These are phyloP conservation scores for Serrognathus titanus DNA, from an alignment of 2,888 invertebrate genomes.

Conservation along the genomic window DNA sequence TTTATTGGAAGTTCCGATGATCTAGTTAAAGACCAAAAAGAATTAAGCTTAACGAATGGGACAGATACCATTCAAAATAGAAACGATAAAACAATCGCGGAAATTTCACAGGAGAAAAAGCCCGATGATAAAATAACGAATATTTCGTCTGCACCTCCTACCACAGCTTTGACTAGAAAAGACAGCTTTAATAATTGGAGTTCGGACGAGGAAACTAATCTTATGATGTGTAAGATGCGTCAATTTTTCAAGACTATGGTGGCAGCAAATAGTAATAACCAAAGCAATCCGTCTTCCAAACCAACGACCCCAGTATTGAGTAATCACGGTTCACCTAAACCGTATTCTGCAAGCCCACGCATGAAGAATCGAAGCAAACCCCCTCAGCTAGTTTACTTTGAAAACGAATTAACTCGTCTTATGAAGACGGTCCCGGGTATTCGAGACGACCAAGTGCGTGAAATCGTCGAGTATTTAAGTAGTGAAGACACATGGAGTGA, in stretches of 20 bases:
- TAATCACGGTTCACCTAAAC: slow-evolving; percentile 40
- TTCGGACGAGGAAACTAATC: slow-evolving; percentile 88
- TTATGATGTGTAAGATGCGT: slow-evolving; percentile 94
- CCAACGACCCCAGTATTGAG: slow-evolving; percentile 51
- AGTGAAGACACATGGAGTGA: slow-evolving; percentile 94
- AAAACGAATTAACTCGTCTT: slow-evolving; percentile 81
- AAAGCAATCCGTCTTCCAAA: slow-evolving; percentile 51
- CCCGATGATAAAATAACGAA: not conserved
- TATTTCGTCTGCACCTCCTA: slow-evolving; percentile 45
- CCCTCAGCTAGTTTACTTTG: slow-evolving; percentile 83
- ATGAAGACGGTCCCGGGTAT: slow-evolving; percentile 94
- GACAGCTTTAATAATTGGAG: slow-evolving; percentile 94
- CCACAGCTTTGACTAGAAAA: slow-evolving; percentile 69
- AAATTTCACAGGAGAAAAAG: slow-evolving; percentile 3
- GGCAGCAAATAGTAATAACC: slow-evolving; percentile 54
- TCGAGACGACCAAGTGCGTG: slow-evolving; percentile 84
- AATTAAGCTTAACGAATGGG: slow-evolving; percentile 39
- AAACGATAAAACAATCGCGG: slow-evolving; percentile 1
- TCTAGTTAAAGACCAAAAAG: slow-evolving; percentile 65
- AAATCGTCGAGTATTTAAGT: slow-evolving; percentile 88
- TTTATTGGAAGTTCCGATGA: slow-evolving; percentile 88
- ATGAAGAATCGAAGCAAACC: slow-evolving; percentile 68
- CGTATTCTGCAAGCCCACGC: slow-evolving; percentile 57
- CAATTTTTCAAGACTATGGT: slow-evolving; percentile 90
- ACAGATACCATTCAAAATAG: slow-evolving; percentile 19